Percentiles rank a stretch among this genome's conserved stretches.
These are phyloP conservation scores for Sycophaga agraensis DNA, from an alignment of 1,140 invertebrate species.

Conservation along the genomic window DNA sequence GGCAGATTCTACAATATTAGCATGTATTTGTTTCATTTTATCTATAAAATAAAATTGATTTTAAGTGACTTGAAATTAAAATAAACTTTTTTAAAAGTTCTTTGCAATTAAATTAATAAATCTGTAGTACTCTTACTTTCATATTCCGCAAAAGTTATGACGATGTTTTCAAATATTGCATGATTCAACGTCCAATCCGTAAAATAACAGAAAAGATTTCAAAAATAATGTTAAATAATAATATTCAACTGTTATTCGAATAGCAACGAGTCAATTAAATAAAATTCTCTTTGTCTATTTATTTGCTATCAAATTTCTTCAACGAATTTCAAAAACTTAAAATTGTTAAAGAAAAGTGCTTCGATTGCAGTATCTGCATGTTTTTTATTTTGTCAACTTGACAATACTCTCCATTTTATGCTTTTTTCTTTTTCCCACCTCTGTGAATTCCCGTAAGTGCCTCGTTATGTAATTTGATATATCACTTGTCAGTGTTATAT, in stretches of 20 bases:
- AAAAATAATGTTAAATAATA: constrained; percentile 8
- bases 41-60: constrained; percentile 20
- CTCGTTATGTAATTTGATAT: constrained; percentile 4
- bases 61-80: not conserved
- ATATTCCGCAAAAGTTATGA: constrained; percentile 10
- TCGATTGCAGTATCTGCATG: constrained; percentile 20
- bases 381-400: constrained; percentile 25
- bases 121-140: constrained; percentile 4
- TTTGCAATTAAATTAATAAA: too few species aligned
- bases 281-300: constrained; percentile 23
- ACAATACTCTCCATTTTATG: constrained; percentile 30
- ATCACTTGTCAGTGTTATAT: constrained; percentile 6
- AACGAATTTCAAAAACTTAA: constrained; percentile 25
- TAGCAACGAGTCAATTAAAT: constrained; percentile 26
- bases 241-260: constrained; percentile 15
- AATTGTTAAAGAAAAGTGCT: constrained; percentile 25
- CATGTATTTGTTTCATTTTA: not conserved
- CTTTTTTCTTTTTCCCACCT: constrained; percentile 25
- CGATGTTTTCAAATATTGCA: not conserved
- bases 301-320: constrained; percentile 20
- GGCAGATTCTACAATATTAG: constrained; percentile 15
- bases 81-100: constrained; percentile 15
- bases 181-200: constrained; percentile 17
- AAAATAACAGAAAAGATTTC: constrained; percentile 20
- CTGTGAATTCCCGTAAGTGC: constrained; percentile 14